Percentiles rank a stretch among this genome's conserved stretches.
phyloP scores from a whole-genome alignment of 2,797 vertebrate species.

The Chloroceryle amazona region DNA sequence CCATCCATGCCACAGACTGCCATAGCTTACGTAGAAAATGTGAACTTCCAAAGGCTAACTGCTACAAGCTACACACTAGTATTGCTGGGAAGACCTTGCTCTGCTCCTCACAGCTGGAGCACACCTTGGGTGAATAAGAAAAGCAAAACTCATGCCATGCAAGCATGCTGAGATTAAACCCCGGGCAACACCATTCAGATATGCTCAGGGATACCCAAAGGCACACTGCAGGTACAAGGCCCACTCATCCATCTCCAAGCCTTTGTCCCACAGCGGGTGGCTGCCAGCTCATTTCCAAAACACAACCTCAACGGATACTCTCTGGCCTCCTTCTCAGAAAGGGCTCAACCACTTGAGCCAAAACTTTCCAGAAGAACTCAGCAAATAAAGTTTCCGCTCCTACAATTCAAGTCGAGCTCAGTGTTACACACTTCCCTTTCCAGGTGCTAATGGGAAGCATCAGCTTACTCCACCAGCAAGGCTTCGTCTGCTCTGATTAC shows the following conservation, averaged over 20 bases:
- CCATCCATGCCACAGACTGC: not conserved
- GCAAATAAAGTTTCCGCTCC: not conserved
- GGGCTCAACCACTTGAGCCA: not conserved
- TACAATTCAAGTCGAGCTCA: not conserved
- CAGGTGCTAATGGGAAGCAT: not conserved
- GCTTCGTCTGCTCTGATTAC: not conserved
- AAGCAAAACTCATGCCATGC: rapidly evolving
- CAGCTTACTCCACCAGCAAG: not conserved
- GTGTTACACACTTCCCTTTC: rapidly evolving
- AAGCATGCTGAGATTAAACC: rapidly evolving
- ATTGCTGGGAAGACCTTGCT: not conserved
- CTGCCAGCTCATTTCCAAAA: not conserved
- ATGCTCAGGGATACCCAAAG: rapidly evolving
- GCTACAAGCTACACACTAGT: not conserved
- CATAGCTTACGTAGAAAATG: not conserved
- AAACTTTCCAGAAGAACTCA: not conserved
- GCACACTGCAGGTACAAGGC: not conserved
- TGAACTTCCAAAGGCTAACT: not conserved
- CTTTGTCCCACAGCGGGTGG: not conserved
- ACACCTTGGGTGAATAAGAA: rapidly evolving
- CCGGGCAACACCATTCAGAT: not conserved
- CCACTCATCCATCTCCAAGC: not conserved
- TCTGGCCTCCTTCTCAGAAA: not conserved
- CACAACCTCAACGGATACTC: not conserved
- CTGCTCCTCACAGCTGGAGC: not conserved